A percentile compares a stretch with the other conserved stretches of the same genome.
Conservation (phyloP, 2,888 invertebrate genomes). For the Choristoneura rosaceana region DNA sequence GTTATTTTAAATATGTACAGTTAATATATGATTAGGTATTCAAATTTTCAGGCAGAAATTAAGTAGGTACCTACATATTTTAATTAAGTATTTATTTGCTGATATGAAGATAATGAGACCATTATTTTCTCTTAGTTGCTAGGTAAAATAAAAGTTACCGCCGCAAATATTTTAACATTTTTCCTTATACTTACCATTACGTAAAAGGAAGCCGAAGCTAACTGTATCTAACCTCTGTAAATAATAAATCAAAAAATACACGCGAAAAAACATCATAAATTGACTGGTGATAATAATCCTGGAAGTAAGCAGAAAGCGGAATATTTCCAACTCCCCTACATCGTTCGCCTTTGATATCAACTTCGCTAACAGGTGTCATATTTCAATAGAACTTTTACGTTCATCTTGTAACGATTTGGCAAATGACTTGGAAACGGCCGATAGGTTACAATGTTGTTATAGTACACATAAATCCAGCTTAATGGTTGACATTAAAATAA, state of each 20-base stretch:
- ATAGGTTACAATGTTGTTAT: constrained; percentile 48
- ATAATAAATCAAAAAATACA: constrained; percentile 20
- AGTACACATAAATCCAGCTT: constrained; percentile 15
- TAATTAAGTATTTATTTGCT: no score
- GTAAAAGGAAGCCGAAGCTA: background rate
- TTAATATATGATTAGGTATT: no score
- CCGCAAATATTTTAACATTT: background rate
- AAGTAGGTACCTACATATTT: no score
- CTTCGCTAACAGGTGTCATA: constrained; percentile 62
- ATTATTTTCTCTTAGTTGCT: background rate
- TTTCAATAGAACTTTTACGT: constrained; percentile 58
- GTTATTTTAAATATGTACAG: no score
- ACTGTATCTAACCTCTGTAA: background rate
- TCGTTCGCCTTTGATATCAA: constrained; percentile 32
- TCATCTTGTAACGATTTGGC: constrained; percentile 54
- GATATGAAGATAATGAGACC: no score
- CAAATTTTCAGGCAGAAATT: no score
- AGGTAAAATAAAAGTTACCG: background rate
- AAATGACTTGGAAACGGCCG: constrained; percentile 64
- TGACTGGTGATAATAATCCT: constrained; percentile 37
- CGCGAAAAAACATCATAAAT: constrained; percentile 39
- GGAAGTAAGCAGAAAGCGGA: constrained; percentile 31
- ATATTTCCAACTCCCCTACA: constrained; percentile 33
- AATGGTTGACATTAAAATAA: constrained; percentile 1
- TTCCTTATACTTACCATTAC: background rate